phyloP scores from a whole-genome alignment of 1,140 invertebrate species.

The Gyrodactylus bullatarudis region DNA sequence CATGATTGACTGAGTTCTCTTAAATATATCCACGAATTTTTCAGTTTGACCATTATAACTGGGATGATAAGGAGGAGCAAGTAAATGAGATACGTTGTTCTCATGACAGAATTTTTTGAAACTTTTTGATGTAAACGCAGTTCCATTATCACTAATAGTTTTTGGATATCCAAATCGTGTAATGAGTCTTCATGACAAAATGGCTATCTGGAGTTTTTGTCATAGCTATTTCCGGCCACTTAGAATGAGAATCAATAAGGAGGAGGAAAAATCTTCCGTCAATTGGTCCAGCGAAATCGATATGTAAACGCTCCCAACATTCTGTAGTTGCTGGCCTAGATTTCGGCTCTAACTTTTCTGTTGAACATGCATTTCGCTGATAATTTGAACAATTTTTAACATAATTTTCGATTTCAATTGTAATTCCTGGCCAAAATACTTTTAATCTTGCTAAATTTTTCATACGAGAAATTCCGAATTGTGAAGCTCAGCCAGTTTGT shows the following conservation, averaged over 20 bases:
- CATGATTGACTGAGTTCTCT: background rate
- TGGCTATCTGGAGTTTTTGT: background rate
- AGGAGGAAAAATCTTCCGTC: background rate
- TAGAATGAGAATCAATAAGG: background rate
- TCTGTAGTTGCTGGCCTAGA: background rate
- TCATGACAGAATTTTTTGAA: background rate
- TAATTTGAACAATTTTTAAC: no score
- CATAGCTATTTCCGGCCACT: background rate
- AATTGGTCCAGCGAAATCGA: background rate
- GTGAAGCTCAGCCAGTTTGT: no score
- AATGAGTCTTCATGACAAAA: background rate
- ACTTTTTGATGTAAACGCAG: background rate
- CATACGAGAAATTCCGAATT: no score
- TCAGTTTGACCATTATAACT: background rate
- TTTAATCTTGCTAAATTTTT: no score
- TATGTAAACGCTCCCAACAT: background rate
- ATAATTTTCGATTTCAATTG: no score
- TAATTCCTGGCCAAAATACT: no score
- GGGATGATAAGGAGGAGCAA: background rate
- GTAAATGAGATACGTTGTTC: background rate
- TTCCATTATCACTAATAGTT: background rate
- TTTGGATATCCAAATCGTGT: background rate
- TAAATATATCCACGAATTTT: background rate
- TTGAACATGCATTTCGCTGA: no score
- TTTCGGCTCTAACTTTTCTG: no score